A percentile compares a stretch with the other conserved stretches of the same genome.
These are phyloP conservation scores for Orchestes rusci DNA, from an alignment of 2,888 invertebrate species.

Conservation along the genomic window DNA sequence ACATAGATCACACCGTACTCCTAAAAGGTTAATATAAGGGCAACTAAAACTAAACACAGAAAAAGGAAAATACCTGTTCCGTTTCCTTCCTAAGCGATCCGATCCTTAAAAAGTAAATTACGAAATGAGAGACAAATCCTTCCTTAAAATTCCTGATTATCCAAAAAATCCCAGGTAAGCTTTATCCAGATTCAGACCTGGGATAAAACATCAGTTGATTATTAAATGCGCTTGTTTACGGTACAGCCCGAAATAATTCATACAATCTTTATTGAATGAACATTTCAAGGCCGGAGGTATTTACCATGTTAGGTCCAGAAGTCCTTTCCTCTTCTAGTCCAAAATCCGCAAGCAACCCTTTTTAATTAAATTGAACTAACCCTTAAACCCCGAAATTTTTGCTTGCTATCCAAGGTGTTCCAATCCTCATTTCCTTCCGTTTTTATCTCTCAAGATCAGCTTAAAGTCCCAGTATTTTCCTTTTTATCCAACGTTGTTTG, in stretches of 20 bases:
- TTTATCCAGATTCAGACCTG: conserved; percentile 22
- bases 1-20: too few species aligned
- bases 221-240: background rate
- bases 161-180: conserved; percentile 27
- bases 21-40: too few species aligned
- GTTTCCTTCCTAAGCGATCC: conserved; percentile 14
- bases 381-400: conserved; percentile 4
- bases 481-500: conserved; percentile 23
- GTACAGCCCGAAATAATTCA: too few species aligned
- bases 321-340: background rate
- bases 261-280: background rate
- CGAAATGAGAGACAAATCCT: conserved; percentile 10
- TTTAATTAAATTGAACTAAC: background rate
- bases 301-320: conserved; percentile 4
- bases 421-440: conserved; percentile 11
- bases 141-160: conserved; percentile 5
- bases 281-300: background rate
- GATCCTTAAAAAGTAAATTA: conserved; percentile 3
- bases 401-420: conserved; percentile 9
- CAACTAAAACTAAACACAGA: conserved; percentile 12
- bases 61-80: conserved; percentile 25
- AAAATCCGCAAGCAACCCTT: background rate
- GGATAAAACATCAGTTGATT: conserved; percentile 17
- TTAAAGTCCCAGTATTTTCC: conserved; percentile 21
- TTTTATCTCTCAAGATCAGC: conserved; percentile 9